A percentile compares a stretch with the other conserved stretches of the same genome.
Conservation (phyloP, 2,888 invertebrate species). For the Harpalus rufipes region DNA sequence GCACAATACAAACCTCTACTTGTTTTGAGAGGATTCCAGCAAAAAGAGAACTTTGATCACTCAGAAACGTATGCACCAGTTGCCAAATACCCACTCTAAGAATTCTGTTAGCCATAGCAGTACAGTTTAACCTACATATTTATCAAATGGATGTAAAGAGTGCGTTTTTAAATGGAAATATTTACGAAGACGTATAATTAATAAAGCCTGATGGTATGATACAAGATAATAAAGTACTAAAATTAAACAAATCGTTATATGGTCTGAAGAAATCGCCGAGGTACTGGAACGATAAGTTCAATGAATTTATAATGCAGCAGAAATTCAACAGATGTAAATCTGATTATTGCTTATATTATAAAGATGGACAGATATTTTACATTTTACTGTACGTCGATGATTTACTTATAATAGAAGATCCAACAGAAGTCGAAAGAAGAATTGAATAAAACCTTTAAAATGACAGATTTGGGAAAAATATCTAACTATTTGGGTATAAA, state of each 20-base stretch:
- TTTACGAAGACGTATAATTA: no score
- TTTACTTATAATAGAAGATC: conserved; percentile 1
- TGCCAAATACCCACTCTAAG: neutral
- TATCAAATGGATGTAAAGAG: no score
- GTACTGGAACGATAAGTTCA: no score
- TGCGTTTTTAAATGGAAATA: no score
- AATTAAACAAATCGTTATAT: no score
- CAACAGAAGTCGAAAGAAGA: conserved; percentile 4
- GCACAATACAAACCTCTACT: neutral
- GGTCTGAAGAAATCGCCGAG: no score
- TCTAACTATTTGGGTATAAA: conserved; percentile 39
- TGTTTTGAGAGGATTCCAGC: no score
- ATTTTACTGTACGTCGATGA: conserved; percentile 29
- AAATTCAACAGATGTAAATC: conserved; percentile 6
- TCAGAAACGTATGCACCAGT: no score
- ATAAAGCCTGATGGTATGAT: no score
- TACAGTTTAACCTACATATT: neutral
- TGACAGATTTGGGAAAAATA: conserved; percentile 12
- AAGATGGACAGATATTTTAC: conserved; percentile 1
- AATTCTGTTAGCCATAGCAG: neutral
- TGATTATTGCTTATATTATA: conserved; percentile 18
- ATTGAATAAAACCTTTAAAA: conserved; percentile 10
- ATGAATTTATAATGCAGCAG: no score
- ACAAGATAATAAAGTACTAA: no score
- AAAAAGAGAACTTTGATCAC: no score